These are phyloP conservation scores for Sussaba pulchella DNA, from an alignment of 2,888 invertebrate genomes.

Conservation along the genomic window DNA sequence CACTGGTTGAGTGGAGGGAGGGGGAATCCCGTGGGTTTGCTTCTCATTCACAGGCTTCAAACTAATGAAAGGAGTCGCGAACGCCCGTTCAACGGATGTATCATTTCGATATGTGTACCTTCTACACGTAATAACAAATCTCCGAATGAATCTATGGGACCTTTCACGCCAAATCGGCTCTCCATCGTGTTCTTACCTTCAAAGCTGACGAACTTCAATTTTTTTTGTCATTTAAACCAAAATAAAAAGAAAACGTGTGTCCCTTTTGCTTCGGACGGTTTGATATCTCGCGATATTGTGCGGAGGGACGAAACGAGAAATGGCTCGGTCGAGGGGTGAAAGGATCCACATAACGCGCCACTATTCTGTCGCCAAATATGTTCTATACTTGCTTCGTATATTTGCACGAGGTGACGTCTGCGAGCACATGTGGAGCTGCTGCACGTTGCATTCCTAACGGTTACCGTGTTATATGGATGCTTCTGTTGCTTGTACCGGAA, in stretches of 20 bases:
- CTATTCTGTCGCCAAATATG: constrained; percentile 22
- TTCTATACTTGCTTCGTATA: constrained; percentile 4
- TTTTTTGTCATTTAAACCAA: too few relatives aligned
- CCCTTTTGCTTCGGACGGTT: too few relatives aligned
- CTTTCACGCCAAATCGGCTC: neutral
- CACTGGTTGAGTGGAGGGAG: neutral
- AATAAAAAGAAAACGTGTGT: too few relatives aligned
- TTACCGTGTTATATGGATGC: constrained; percentile 26
- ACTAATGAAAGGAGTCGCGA: constrained; percentile 68
- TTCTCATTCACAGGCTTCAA: constrained; percentile 58
- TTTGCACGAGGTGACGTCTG: constrained; percentile 22
- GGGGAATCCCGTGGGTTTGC: constrained; percentile 52
- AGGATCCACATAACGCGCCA: neutral
- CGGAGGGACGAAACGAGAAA: constrained; percentile 2
- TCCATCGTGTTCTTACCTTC: neutral
- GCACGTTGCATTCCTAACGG: constrained; percentile 12
- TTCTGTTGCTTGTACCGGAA: constrained; percentile 36
- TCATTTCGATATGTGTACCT: constrained; percentile 52
- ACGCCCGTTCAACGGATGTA: constrained; percentile 58
- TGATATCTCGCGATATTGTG: too few relatives aligned
- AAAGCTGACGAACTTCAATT: neutral
- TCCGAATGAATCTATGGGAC: neutral
- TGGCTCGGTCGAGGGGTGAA: constrained; percentile 7
- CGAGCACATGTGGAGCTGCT: constrained; percentile 5
- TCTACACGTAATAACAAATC: constrained; percentile 1